These are phyloP conservation scores for Tuberolachnus salignus DNA, from an alignment of 2,888 invertebrate species.

Conservation along the genomic window DNA sequence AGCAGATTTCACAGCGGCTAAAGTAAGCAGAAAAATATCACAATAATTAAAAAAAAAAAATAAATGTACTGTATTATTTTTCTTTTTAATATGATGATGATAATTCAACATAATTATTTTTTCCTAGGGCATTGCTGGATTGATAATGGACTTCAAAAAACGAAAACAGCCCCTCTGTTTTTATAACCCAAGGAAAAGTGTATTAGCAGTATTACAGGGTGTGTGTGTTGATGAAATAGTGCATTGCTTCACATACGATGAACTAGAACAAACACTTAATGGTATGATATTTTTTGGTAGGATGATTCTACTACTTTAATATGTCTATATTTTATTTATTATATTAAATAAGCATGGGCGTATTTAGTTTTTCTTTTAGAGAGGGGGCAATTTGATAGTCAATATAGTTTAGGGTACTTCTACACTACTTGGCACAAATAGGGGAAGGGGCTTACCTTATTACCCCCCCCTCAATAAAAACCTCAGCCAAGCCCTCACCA, in stretches of 20 bases:
- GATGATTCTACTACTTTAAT: too few relatives aligned
- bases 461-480: too few relatives aligned
- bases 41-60: not conserved
- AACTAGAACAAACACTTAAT: slow-evolving; percentile 50
- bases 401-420: too few relatives aligned
- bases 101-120: not conserved
- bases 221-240: slow-evolving; percentile 68
- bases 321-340: too few relatives aligned
- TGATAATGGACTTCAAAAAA: slow-evolving; percentile 74
- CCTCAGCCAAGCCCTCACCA: too few relatives aligned
- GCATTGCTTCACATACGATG: slow-evolving; percentile 47
- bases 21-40: slow-evolving; percentile 61
- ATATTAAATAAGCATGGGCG: too few relatives aligned
- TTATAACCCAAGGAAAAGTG: slow-evolving; percentile 71
- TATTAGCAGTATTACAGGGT: slow-evolving; percentile 73
- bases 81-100: not conserved
- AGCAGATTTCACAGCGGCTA: slow-evolving; percentile 86
- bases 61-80: not conserved
- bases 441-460: too few relatives aligned
- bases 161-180: slow-evolving; percentile 77
- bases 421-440: too few relatives aligned
- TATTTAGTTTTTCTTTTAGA: too few relatives aligned
- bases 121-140: slow-evolving; percentile 74
- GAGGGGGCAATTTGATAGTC: too few relatives aligned
- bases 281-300: slow-evolving; percentile 4